Conservation (phyloP, 2,797 vertebrate species). For the Delichon dasypus region DNA sequence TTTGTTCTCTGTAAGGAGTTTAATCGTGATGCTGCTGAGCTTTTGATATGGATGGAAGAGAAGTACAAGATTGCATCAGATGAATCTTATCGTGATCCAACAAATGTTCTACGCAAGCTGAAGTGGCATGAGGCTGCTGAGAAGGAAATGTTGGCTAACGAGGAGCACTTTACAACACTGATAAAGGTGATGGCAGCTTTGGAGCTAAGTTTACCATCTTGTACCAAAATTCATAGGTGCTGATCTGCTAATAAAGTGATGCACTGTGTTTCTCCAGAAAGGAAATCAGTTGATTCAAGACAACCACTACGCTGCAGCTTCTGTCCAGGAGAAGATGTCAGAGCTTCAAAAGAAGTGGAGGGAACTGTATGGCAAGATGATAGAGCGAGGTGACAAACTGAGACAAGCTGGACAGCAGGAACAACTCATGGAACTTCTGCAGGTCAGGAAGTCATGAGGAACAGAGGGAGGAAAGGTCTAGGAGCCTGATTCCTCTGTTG, state of each 20-base stretch:
- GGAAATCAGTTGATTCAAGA: constrained; percentile 79
- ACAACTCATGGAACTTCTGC: constrained; percentile 86
- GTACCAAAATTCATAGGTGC: not conserved
- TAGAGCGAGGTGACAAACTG: constrained; percentile 83
- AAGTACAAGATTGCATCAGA: constrained; percentile 83
- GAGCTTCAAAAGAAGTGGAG: constrained; percentile 81
- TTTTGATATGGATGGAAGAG: constrained; percentile 89
- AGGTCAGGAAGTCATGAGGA: constrained; percentile 59
- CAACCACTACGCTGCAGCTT: constrained; percentile 69
- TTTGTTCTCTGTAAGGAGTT: constrained; percentile 78
- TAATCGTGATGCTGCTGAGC: constrained; percentile 81
- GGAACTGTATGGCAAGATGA: constrained; percentile 82
- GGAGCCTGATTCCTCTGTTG: not conserved
- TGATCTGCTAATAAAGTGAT: not conserved
- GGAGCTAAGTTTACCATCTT: not conserved
- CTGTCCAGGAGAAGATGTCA: constrained; percentile 73
- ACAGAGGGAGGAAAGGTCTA: not conserved
- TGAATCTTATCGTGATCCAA: constrained; percentile 82
- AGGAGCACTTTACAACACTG: constrained; percentile 77
- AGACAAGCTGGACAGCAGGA: constrained; percentile 86
- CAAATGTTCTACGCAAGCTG: constrained; percentile 82
- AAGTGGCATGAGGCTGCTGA: constrained; percentile 84
- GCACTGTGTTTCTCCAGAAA: constrained; percentile 66
- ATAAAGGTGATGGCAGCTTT: constrained; percentile 74
- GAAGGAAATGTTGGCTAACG: constrained; percentile 84